These are phyloP conservation scores for Ophion obscuratus DNA, from an alignment of 2,888 invertebrate species.

Conservation along the genomic window DNA sequence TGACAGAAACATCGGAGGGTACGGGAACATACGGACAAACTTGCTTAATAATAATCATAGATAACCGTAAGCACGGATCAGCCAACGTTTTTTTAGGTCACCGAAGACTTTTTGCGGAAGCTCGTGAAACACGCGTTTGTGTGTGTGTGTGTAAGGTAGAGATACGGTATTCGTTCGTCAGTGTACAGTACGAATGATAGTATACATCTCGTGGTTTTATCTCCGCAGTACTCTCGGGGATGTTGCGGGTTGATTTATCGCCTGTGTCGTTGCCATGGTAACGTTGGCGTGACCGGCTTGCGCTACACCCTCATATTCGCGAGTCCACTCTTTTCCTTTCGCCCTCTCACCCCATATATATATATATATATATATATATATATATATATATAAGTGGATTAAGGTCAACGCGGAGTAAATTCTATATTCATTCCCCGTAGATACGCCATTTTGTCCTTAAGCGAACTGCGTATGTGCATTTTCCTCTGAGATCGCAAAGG, in stretches of 20 bases:
- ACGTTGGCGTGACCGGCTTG: conserved; percentile 83
- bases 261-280: conserved; percentile 82
- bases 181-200: conserved; percentile 42
- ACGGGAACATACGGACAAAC: not conserved
- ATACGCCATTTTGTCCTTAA: conserved; percentile 26
- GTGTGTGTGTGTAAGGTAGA: conserved; percentile 1
- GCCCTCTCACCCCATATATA: conserved; percentile 41
- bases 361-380: not conserved
- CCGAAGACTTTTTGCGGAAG: conserved; percentile 16
- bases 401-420: conserved; percentile 28
- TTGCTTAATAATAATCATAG: conserved; percentile 10
- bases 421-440: not conserved
- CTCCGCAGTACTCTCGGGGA: conserved; percentile 80
- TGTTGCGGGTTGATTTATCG: conserved; percentile 84
- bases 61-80: not conserved
- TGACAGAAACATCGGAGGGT: not conserved
- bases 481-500: not conserved
- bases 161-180: conserved; percentile 24
- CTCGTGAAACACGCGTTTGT: not conserved
- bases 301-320: conserved; percentile 83
- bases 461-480: not conserved
- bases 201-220: conserved; percentile 77
- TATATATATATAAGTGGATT: conserved; percentile 11
- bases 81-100: conserved; percentile 15
- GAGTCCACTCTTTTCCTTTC: conserved; percentile 72